These are phyloP conservation scores for Cotesia vestalis DNA, from an alignment of 1,140 invertebrate species.

Conservation along the genomic window DNA sequence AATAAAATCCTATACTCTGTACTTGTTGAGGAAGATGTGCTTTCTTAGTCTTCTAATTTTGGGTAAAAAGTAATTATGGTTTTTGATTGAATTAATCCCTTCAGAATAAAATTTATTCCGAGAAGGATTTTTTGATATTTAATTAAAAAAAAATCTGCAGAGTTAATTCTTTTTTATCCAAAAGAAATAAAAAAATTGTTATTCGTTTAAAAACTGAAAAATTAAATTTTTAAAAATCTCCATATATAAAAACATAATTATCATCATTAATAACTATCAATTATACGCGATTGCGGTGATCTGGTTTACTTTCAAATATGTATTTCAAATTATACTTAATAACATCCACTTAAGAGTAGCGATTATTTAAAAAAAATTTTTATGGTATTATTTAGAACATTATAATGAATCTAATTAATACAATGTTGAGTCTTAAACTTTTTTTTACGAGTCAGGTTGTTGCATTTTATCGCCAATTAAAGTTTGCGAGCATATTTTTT, in stretches of 20 bases:
- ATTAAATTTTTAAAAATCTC: no score
- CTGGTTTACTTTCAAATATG: no score
- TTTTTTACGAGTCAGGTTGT: constrained; percentile 59
- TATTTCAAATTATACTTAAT: no score
- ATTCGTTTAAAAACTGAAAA: no score
- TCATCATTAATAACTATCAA: constrained; percentile 2
- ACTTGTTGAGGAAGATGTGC: constrained; percentile 6
- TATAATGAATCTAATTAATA: constrained; percentile 63
- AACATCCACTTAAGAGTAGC: no score
- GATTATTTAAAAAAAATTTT: not conserved
- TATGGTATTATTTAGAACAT: constrained; percentile 57
- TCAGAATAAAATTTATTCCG: no score
- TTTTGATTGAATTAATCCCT: not conserved
- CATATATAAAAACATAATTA: not conserved
- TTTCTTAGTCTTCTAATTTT: not conserved
- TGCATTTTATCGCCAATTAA: constrained; percentile 65
- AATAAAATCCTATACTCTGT: not conserved
- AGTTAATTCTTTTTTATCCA: no score
- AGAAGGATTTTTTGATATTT: no score
- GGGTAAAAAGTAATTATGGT: not conserved
- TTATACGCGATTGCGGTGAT: no score
- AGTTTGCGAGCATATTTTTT: constrained; percentile 43
- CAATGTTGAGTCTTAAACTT: constrained; percentile 59
- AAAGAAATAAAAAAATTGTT: no score
- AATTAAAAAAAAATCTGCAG: no score